A percentile compares a stretch with the other conserved stretches of the same genome.
phyloP scores from a whole-genome alignment of 2,797 vertebrate genomes.

The Syndactyla subalaris region DNA sequence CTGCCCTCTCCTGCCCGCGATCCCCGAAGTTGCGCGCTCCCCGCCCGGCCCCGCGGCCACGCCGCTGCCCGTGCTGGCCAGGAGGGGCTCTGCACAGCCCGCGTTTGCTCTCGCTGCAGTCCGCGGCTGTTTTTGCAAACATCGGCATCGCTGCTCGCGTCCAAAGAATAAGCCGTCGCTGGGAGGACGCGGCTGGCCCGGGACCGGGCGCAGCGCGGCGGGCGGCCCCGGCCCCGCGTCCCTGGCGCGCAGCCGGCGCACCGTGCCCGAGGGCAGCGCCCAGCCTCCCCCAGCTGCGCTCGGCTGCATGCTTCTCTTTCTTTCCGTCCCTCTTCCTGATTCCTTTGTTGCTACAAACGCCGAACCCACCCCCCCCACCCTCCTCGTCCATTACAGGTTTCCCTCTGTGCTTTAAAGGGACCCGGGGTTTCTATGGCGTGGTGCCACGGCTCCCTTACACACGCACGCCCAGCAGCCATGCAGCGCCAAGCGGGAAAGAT shows the following conservation, averaged over 20 bases:
- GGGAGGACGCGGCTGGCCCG: neutral
- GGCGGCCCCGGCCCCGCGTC: constrained; percentile 10
- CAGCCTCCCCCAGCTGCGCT: constrained; percentile 10
- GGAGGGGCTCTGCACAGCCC: constrained; percentile 3
- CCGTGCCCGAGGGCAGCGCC: constrained; percentile 21
- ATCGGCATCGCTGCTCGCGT: constrained; percentile 11
- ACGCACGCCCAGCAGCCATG: neutral
- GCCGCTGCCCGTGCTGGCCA: neutral
- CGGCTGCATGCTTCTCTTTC: neutral
- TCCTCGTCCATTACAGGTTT: neutral
- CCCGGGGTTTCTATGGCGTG: neutral
- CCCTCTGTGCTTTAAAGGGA: neutral
- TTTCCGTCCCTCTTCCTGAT: constrained; percentile 35
- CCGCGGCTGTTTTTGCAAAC: constrained; percentile 37
- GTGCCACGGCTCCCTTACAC: constrained; percentile 23
- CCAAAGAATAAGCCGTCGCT: constrained; percentile 21
- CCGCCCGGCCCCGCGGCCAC: neutral
- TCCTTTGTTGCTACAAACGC: constrained; percentile 58
- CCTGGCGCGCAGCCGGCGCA: neutral
- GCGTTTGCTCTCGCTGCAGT: constrained; percentile 9
- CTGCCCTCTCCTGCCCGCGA: neutral
- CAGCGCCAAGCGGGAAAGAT: neutral
- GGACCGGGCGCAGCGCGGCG: neutral
- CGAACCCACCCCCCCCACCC: neutral
- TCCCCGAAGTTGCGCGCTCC: neutral